Evolutionary conservation across 2,113 vertebrate species (phyloP).

Genomic region (Apaloderma vittatum): DNA sequence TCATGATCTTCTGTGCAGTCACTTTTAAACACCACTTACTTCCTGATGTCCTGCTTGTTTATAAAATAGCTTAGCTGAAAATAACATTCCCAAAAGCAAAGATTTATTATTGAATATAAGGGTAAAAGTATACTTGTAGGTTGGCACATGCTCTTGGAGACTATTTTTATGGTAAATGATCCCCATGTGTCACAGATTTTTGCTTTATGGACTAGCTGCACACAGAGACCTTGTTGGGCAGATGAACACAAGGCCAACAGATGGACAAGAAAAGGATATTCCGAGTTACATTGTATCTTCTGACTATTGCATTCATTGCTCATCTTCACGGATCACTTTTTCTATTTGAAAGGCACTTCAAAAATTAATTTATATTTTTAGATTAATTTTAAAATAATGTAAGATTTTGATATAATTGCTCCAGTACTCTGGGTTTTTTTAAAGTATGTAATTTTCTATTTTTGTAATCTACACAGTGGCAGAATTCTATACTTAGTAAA

Average conservation of each 20-base stretch:
- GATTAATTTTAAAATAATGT: not conserved
- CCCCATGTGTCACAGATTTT: not conserved
- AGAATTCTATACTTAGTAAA: not conserved
- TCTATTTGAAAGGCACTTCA: not conserved
- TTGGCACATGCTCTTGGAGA: not conserved
- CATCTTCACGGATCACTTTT: not conserved
- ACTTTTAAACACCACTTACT: slow-evolving; percentile 7
- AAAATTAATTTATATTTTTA: not conserved
- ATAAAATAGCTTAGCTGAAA: slow-evolving; percentile 1
- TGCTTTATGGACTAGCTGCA: not conserved
- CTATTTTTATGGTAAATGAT: not conserved
- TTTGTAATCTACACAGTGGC: not conserved
- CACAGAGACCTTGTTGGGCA: not conserved
- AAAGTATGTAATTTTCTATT: not conserved
- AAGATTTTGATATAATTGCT: not conserved
- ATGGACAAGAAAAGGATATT: not conserved
- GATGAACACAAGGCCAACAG: not conserved
- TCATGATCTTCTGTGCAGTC: not conserved
- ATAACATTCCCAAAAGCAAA: not conserved
- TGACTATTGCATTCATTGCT: not conserved
- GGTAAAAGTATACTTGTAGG: not conserved
- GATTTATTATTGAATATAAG: not conserved
- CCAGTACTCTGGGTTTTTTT: not conserved
- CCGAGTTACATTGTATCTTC: not conserved
- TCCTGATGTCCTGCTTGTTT: slow-evolving; percentile 22